Base-by-base conservation (phyloP, 2,888 invertebrate genomes). In the Parnassius orleans region DNA sequence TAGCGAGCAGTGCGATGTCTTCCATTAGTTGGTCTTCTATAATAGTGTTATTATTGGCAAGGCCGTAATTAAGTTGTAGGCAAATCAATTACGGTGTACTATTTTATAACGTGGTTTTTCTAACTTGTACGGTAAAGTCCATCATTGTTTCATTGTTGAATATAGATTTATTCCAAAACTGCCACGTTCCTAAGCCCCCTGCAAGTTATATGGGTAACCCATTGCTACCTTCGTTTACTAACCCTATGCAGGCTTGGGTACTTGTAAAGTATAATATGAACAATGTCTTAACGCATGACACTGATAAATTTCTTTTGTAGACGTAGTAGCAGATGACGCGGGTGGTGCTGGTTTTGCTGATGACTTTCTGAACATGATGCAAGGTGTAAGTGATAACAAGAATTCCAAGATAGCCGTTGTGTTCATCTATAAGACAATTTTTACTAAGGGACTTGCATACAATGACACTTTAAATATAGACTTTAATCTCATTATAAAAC, bases 281-380 rank as follows among this genome's bases (percentile, higher is more conserved):
- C 11, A 44, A 44, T 12, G 44, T 12, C 12, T 33, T 50, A 47
- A 53, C 44, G 46, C 48, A 60, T 44, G 48, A 24, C 11, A 3
- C 11, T 33, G 12, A 14, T 1, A 14, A 52, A 43, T 52, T 64
- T 61, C 65, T 61, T 65, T 66, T 69, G 50, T 74, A 80, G 82
- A 80, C 68, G 51, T 73, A 44, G 68, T 65, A 53, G 76, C 71
- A n/a, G 73, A 73, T 50, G 78, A 73, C 64, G 71, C 69, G n/a
- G 79, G 78, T 24, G 81, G 73, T 57, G 69, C 69, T 9, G 79
- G 75, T 10, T 86, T 84, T 65, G 71, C 81, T 3, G 87, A 87
- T 64, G 80, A 85, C 57, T 89, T 87, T 64, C 76, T 87, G 10
- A 78, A 86, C 60, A 84, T 86, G 87, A 87, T 89, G 84, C 82